Percentiles rank a stretch among this genome's conserved stretches.
Conservation (phyloP, 2,113 vertebrate species). For the Balaenoptera acutorostrata region DNA sequence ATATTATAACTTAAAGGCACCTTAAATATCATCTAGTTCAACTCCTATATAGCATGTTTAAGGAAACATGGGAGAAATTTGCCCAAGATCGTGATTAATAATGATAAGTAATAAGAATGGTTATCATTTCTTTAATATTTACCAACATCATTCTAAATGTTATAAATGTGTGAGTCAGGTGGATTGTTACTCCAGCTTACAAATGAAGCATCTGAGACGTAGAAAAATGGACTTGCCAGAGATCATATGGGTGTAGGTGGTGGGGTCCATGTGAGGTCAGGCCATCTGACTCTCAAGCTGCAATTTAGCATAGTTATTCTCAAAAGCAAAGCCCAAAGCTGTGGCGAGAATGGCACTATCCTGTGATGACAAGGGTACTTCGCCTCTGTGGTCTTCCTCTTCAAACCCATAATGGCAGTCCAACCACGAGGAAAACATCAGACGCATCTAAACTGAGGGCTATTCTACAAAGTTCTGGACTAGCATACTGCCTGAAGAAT, state of each 20-base stretch:
- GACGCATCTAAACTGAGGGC: background rate
- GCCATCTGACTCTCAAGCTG: background rate
- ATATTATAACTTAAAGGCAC: background rate
- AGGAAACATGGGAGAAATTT: background rate
- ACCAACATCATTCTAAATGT: background rate
- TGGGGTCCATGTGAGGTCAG: no score
- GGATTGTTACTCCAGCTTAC: background rate
- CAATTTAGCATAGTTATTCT: background rate
- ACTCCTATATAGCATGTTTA: background rate
- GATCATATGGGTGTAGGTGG: rapidly evolving
- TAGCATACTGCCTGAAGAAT: no score
- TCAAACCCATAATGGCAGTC: background rate
- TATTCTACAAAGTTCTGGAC: background rate
- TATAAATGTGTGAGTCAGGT: background rate
- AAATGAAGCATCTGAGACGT: background rate
- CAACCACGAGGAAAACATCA: background rate
- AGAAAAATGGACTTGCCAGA: background rate
- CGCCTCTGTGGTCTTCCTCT: background rate
- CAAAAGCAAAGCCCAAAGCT: background rate
- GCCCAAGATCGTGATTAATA: background rate
- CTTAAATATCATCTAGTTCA: background rate
- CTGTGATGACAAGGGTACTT: background rate
- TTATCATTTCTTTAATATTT: background rate
- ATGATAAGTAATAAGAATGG: background rate
- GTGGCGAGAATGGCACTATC: background rate